Evolutionary conservation across 1,140 invertebrate genomes (phyloP), one percentile per base, ranked within the genome.

Genomic region (Sycophaga agraensis): DNA sequence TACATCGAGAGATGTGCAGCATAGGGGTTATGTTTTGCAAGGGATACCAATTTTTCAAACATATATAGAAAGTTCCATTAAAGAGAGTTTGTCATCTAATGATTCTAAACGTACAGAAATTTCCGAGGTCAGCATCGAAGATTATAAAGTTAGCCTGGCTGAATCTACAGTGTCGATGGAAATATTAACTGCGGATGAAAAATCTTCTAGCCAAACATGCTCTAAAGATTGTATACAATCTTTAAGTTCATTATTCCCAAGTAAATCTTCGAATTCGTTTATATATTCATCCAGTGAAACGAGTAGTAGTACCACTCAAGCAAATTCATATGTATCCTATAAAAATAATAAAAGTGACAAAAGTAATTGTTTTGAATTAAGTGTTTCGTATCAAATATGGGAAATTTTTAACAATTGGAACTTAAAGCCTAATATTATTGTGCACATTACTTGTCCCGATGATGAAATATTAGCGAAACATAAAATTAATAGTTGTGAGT

Each of bases 21-120:
- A 87, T 68, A 76, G 82, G 66, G 85, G 86, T 16, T 86, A 84
- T 74, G 75, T 87, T 7, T 68, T 87, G 56, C 83, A 83, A 37
- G 85, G 84, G 14, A 65, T 86, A 39, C 85, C 86, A n/a, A 57
- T 87, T 14, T 73, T 86, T 35, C 76, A 77, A 2, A 78, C 78
- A 42, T 69, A 71, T 59, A 63, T 67, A 56, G 78, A 69, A 54
- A 6, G 26, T 0, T 8, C 16, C 2, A 35, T 39, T 39, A 14
- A 8, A 14, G 3, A 39, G n/a, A 39, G 6, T 39, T 4, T 8
- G 7, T 11, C 35, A 4, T 9, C 35, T 4, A 39, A 9, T 39
- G 5, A 8, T 9, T 8, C 35, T 6, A 39, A 6, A 11, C 7
- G n/a, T 8, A 39, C 35, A n/a, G n/a, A 6, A 8, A 14, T 11